Evolutionary conservation across 2,113 vertebrate genomes (phyloP), one percentile per base, ranked within the genome.

Genomic region (Syrmaticus mikado): DNA sequence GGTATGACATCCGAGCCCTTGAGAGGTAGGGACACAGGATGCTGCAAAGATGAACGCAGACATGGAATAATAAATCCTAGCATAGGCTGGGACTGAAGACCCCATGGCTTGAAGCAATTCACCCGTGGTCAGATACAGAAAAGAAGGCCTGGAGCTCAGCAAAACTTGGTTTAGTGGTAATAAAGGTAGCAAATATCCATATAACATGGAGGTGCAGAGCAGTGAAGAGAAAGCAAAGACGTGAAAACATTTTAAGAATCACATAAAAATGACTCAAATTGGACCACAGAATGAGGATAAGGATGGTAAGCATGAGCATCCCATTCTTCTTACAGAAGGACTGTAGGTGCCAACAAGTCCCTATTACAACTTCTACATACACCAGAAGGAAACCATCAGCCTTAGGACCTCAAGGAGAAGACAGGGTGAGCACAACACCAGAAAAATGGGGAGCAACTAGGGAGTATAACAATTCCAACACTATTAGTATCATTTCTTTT

Each of bases 361-460:
- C 32, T 55, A 11, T 32, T 72, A 53, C 22, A 70, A n/a, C 0
- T 2, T 1, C 1, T 1, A 0, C 2, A 2, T 18, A 34, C 6
- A 36, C 15, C 13, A 50, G 11, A n/a, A 78, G 4, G 9, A 92
- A 89, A 65, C 4, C 30, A 53, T 1, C 8, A 48, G 8, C 13
- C 62, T 53, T 13, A 45, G 45, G 18, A 43, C 19, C 25, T 83
- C 21, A 40, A 50, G 46, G 14, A 86, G 8, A 8, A 18, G 10
- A 3, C 11, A 16, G 30, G 11, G 8, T 0, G 3, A 62, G 11
- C 4, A 2, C n/a, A 85, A 1, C n/a, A 58, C 3, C 5, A 68
- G 38, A 11, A 48, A 76, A 79, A 79, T 5, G 3, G 6, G 1
- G 30, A 79, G 38, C 71, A 95, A 60, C 6, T 24, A 60, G 6